Conservation (phyloP, 2,113 vertebrate genomes). For the Lanius collurio region DNA sequence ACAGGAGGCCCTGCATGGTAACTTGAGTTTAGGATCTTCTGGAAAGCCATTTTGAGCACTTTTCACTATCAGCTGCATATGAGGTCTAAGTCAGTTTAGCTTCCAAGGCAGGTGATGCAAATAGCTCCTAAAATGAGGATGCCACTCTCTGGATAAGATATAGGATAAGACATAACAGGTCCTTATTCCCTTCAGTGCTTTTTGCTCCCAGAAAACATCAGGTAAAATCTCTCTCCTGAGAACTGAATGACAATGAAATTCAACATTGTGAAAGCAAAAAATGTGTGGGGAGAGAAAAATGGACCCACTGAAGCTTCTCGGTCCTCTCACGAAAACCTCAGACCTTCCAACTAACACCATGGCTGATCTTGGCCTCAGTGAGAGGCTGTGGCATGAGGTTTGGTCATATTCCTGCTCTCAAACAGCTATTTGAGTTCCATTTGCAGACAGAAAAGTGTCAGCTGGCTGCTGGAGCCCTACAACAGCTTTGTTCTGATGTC, state of each 20-base stretch:
- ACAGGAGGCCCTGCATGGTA: neutral
- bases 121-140: neutral
- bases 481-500: rapidly evolving
- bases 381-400: neutral
- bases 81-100: neutral
- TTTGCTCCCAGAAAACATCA: neutral
- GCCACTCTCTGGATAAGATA: neutral
- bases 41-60: neutral
- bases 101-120: neutral
- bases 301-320: neutral
- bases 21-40: neutral
- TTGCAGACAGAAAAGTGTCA: neutral
- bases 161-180: neutral
- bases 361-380: neutral
- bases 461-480: neutral
- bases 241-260: neutral
- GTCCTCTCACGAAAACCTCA: neutral
- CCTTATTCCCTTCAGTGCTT: neutral
- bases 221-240: neutral
- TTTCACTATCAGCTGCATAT: neutral
- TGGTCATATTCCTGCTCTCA: neutral
- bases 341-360: neutral
- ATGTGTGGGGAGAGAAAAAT: neutral
- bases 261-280: neutral
- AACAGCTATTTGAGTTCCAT: neutral